These are phyloP conservation scores for Mormyrops attenuatus DNA, from an alignment of 2,797 vertebrate species.

Conservation along the genomic window DNA sequence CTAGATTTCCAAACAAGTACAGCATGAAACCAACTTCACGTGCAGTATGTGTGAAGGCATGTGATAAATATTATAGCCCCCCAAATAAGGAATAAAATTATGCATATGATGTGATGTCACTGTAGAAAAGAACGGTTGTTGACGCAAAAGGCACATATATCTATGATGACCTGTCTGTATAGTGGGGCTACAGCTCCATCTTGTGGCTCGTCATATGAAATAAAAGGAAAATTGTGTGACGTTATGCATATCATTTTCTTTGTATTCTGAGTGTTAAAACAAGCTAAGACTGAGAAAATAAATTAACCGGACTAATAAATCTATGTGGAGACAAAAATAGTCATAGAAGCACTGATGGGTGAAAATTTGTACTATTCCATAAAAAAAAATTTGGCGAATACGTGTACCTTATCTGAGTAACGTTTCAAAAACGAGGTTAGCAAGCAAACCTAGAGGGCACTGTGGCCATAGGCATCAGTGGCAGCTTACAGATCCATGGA, in stretches of 20 bases:
- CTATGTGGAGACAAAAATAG: not conserved
- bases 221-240: not conserved
- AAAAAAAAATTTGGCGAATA: not conserved
- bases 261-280: not conserved
- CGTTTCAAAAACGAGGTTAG: not conserved
- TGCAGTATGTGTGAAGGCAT: not conserved
- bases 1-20: not conserved
- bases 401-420: not conserved
- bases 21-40: not conserved
- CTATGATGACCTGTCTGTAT: not conserved
- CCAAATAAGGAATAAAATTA: not conserved
- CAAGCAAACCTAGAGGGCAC: constrained; percentile 1
- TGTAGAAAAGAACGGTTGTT: not conserved
- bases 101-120: not conserved
- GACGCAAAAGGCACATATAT: not conserved
- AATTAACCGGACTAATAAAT: not conserved
- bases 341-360: not conserved
- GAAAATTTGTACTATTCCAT: not conserved
- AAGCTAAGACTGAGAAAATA: not conserved
- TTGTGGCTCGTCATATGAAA: not conserved
- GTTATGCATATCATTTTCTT: not conserved
- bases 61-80: not conserved
- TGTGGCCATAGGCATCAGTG: not conserved
- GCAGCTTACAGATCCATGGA: not conserved
- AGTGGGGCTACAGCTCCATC: constrained; percentile 8